Conservation (phyloP, 2,888 invertebrate genomes). For the Eupelmus urozonus region DNA sequence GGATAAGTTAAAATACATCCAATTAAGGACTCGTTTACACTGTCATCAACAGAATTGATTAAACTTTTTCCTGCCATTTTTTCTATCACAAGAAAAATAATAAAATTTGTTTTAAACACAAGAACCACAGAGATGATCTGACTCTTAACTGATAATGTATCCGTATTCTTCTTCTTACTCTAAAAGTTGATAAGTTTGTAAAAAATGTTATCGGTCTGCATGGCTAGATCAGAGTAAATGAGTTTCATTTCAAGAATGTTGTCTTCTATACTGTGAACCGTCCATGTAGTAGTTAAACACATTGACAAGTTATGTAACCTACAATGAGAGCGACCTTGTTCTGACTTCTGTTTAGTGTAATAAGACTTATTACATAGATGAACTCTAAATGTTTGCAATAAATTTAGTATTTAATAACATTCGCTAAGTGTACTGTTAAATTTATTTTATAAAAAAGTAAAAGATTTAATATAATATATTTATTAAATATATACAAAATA, state of each 20-base stretch:
- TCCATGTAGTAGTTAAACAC: conserved; percentile 6
- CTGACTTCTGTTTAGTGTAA: conserved; percentile 17
- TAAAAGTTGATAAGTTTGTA: conserved; percentile 4
- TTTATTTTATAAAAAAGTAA: background rate
- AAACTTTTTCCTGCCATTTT: conserved; percentile 67
- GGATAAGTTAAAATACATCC: conserved; percentile 71
- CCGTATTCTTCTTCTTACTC: background rate
- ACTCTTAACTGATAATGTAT: background rate
- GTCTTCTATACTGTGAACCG: conserved; percentile 12
- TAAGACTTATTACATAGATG: too few relatives aligned
- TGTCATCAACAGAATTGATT: conserved; percentile 68
- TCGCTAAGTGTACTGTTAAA: too few relatives aligned
- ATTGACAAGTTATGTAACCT: conserved; percentile 40
- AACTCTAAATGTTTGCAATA: too few relatives aligned
- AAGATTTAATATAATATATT: background rate
- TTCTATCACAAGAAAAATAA: background rate
- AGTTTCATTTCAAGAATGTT: conserved; percentile 30
- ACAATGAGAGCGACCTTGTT: conserved; percentile 34
- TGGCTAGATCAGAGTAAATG: background rate
- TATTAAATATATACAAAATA: background rate
- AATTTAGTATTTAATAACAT: too few relatives aligned
- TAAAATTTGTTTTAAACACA: background rate
- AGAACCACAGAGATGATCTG: background rate
- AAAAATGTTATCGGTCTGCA: conserved; percentile 31
- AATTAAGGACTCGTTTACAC: conserved; percentile 69